A percentile compares a stretch with the other conserved stretches of the same genome.
phyloP scores from a whole-genome alignment of 2,888 invertebrate genomes.

The Protodeltote pygarga region DNA sequence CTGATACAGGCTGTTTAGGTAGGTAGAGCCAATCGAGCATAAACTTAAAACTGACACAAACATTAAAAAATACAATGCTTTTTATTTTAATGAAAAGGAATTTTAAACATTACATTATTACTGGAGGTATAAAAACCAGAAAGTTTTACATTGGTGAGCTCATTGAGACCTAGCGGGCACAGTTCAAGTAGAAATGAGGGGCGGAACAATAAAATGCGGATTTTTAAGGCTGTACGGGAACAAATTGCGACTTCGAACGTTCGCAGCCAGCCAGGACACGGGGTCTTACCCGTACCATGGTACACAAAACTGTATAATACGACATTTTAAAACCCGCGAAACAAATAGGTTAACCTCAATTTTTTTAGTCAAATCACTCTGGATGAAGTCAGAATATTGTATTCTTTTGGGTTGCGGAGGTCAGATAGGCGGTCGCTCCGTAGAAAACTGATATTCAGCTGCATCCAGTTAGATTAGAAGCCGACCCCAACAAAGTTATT shows the following conservation, averaged over 20 bases:
- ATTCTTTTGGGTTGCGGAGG: too few relatives aligned
- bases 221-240: slow-evolving; percentile 82
- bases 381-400: too few relatives aligned
- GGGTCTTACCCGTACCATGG: slow-evolving; percentile 67
- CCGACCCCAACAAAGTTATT: too few relatives aligned
- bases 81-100: slow-evolving; percentile 19
- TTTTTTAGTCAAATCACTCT: too few relatives aligned
- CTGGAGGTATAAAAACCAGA: slow-evolving; percentile 44
- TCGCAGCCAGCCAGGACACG: slow-evolving; percentile 72
- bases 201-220: slow-evolving; percentile 82
- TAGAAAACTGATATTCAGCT: too few relatives aligned
- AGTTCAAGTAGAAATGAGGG: slow-evolving; percentile 77
- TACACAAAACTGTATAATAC: slow-evolving; percentile 9
- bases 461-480: too few relatives aligned
- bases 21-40: background rate
- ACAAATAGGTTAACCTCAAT: too few relatives aligned
- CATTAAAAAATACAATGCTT: too few relatives aligned
- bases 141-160: slow-evolving; percentile 55
- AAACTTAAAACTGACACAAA: background rate
- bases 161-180: slow-evolving; percentile 63
- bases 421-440: too few relatives aligned
- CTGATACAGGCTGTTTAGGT: too few relatives aligned
- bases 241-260: slow-evolving; percentile 78
- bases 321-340: too few relatives aligned
- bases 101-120: slow-evolving; percentile 10